phyloP scores from a whole-genome alignment of 2,113 vertebrate species.

The Gopherus flavomarginatus region DNA sequence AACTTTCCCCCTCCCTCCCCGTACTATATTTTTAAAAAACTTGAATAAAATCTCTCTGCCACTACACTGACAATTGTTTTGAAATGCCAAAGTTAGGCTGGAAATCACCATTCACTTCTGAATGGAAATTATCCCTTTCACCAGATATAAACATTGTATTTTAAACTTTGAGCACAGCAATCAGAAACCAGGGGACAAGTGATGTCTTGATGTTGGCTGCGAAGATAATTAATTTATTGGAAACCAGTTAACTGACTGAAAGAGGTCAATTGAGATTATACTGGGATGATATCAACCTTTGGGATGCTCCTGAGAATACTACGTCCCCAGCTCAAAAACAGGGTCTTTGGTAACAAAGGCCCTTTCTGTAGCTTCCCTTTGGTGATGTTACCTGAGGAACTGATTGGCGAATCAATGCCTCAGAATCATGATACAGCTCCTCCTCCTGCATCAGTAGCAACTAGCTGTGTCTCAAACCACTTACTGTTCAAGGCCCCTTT shows the following conservation, averaged over 20 bases:
- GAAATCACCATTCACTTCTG: not conserved
- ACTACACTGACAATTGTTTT: not conserved
- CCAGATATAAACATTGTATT: not conserved
- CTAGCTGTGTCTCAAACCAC: not conserved
- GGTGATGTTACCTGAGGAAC: not conserved
- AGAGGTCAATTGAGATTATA: not conserved
- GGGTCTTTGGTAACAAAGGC: not conserved
- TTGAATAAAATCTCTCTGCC: not conserved
- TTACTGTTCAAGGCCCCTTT: too few relatives aligned
- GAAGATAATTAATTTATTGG: not conserved
- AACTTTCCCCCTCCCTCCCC: not conserved
- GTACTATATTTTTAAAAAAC: not conserved
- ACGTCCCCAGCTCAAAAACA: accelerated
- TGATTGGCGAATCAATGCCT: not conserved
- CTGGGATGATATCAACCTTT: not conserved
- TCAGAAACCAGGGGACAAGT: not conserved
- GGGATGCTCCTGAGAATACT: accelerated
- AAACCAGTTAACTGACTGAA: not conserved
- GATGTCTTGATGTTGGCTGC: not conserved
- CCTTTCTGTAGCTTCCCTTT: not conserved
- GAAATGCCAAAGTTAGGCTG: not conserved
- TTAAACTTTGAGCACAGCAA: not conserved
- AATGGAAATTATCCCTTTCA: not conserved
- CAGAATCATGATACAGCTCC: accelerated
- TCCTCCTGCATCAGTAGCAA: accelerated